A percentile compares a stretch with the other conserved stretches of the same genome.
phyloP scores from a whole-genome alignment of 2,113 vertebrate genomes.

The Thunnus maccoyii region DNA sequence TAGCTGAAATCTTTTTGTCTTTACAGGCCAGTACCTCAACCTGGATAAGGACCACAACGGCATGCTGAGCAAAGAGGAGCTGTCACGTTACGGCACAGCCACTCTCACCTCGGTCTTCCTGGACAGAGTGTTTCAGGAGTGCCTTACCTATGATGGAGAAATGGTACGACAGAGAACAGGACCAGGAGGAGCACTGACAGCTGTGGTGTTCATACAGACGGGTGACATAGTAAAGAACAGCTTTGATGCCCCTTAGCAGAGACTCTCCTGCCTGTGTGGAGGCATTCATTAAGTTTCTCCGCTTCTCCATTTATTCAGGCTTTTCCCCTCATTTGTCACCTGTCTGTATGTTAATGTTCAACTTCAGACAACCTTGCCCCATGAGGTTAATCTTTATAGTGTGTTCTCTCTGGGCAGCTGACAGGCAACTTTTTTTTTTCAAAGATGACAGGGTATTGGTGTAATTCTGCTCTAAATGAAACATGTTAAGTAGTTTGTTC shows the following conservation, averaged over 20 bases:
- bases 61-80: constrained; percentile 99
- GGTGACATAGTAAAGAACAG: not conserved
- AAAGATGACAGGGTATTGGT: not conserved
- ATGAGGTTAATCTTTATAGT: not conserved
- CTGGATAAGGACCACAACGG: constrained; percentile 98
- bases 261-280: too few relatives aligned
- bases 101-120: constrained; percentile 96
- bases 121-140: constrained; percentile 97
- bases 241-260: too few relatives aligned
- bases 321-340: not conserved
- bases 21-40: constrained; percentile 95
- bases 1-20: not conserved
- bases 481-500: not conserved
- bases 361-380: not conserved
- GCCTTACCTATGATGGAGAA: constrained; percentile 97
- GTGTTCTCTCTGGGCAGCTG: not conserved
- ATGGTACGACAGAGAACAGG: constrained; percentile 86
- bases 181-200: not conserved
- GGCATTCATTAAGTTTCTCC: not conserved
- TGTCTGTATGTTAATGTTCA: constrained; percentile 15
- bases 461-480: not conserved
- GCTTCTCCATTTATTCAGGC: not conserved
- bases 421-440: not conserved
- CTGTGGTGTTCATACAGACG: not conserved
- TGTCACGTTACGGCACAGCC: constrained; percentile 96